phyloP scores from a whole-genome alignment of 2,797 vertebrate genomes.

The Anguilla marmorata region DNA sequence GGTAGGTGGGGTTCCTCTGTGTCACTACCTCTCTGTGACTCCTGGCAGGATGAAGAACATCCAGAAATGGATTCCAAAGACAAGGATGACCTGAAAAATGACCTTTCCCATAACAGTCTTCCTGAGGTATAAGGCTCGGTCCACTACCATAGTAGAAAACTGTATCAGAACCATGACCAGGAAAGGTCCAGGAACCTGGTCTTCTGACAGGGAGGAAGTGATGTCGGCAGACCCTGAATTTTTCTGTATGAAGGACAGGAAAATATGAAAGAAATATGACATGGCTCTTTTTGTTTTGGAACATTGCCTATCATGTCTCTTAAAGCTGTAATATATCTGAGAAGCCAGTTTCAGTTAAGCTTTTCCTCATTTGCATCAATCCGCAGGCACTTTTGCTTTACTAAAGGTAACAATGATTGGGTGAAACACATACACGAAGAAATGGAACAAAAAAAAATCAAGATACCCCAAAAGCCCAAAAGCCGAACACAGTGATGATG shows the following conservation, averaged over 20 bases:
- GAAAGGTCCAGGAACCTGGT: slow-evolving; percentile 94
- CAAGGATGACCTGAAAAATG: slow-evolving; percentile 94
- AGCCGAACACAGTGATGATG: slow-evolving; percentile 97
- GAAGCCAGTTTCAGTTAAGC: neutral
- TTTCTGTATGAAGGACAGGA: slow-evolving; percentile 77
- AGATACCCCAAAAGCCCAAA: slow-evolving; percentile 96
- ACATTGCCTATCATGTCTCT: neutral
- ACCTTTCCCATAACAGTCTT: slow-evolving; percentile 97
- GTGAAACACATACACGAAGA: neutral
- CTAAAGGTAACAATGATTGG: neutral
- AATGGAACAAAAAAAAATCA: neutral
- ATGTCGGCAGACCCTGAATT: slow-evolving; percentile 92
- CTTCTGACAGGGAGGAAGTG: slow-evolving; percentile 93
- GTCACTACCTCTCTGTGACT: slow-evolving; percentile 87
- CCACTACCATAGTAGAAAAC: slow-evolving; percentile 98
- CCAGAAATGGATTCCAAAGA: slow-evolving; percentile 99
- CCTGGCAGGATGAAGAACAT: slow-evolving; percentile 98
- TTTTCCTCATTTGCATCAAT: slow-evolving; percentile 2
- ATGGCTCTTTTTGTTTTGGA: neutral
- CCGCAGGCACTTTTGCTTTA: neutral
- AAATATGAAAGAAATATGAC: neutral
- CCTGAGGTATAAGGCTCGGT: slow-evolving; percentile 92
- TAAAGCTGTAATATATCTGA: neutral
- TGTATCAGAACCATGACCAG: slow-evolving; percentile 98
- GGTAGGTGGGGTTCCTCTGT: neutral